Percentiles rank a stretch among this genome's conserved stretches.
phyloP scores from a whole-genome alignment of 2,888 invertebrate species.

The Euphydryas editha region DNA sequence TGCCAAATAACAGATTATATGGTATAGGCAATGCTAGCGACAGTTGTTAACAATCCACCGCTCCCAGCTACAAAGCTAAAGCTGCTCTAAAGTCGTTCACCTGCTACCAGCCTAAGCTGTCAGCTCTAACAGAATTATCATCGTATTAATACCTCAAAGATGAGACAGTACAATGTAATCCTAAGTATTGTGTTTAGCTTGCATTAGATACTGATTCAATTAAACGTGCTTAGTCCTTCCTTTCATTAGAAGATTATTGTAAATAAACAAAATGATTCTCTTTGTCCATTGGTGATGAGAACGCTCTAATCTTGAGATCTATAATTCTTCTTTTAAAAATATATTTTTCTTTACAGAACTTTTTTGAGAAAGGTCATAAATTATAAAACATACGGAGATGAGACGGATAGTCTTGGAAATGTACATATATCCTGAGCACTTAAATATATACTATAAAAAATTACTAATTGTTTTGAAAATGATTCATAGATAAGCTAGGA shows the following conservation, averaged over 20 bases:
- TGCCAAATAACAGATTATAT: no score
- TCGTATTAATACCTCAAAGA: conserved; percentile 27
- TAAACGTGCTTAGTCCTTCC: background rate
- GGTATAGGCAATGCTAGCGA: no score
- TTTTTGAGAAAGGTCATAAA: background rate
- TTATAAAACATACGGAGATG: no score
- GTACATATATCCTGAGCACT: no score
- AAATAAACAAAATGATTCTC: background rate
- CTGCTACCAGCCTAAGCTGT: background rate
- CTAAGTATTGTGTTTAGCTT: conserved; percentile 22
- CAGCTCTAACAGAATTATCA: conserved; percentile 11
- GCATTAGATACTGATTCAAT: conserved; percentile 8
- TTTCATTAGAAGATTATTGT: background rate
- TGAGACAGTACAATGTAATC: conserved; percentile 13
- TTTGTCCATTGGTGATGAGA: background rate
- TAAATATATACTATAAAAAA: no score
- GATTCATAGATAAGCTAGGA: no score
- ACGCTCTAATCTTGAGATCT: no score
- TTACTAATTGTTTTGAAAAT: no score
- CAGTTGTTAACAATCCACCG: no score
- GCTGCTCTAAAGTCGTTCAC: conserved; percentile 2
- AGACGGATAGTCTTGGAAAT: no score
- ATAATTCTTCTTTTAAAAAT: no score
- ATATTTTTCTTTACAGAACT: background rate
- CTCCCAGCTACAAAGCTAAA: no score